phyloP scores from a whole-genome alignment of 2,888 invertebrate genomes.

The Catocala nupta region DNA sequence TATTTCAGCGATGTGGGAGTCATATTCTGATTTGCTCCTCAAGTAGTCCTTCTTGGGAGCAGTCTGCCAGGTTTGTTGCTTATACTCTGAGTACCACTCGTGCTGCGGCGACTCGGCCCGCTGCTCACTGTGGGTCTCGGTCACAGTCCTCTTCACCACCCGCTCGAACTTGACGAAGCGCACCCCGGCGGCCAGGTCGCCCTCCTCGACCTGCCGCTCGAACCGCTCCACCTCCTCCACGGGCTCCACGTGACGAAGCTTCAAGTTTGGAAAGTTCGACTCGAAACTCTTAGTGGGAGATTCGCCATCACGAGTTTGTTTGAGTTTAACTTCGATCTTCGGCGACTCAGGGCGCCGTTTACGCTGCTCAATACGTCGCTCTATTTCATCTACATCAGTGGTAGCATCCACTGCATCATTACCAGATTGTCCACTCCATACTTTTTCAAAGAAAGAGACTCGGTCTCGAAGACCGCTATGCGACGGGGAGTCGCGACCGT shows the following conservation, averaged over 20 bases:
- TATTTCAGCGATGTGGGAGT: constrained; percentile 94
- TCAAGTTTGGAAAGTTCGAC: constrained; percentile 76
- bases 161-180: constrained; percentile 92
- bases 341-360: constrained; percentile 85
- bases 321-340: constrained; percentile 88
- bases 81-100: constrained; percentile 83
- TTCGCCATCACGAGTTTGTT: constrained; percentile 85
- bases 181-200: constrained; percentile 88
- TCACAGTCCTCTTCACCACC: constrained; percentile 89
- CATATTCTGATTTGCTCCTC: constrained; percentile 94
- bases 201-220: constrained; percentile 87
- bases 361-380: constrained; percentile 87
- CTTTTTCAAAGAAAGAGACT: constrained; percentile 93
- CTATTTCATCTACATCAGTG: constrained; percentile 88
- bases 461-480: constrained; percentile 89
- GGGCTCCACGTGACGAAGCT: constrained; percentile 80
- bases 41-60: constrained; percentile 91
- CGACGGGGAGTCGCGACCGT: constrained; percentile 85
- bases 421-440: constrained; percentile 89
- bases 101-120: constrained; percentile 79
- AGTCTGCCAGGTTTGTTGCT: constrained; percentile 87
- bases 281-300: constrained; percentile 80
- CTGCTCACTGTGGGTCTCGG: constrained; percentile 76
- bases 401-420: constrained; percentile 75
- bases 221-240: constrained; percentile 67